Evolutionary conservation across 1,140 invertebrate genomes (phyloP).

Genomic region (Philaenus spumarius): DNA sequence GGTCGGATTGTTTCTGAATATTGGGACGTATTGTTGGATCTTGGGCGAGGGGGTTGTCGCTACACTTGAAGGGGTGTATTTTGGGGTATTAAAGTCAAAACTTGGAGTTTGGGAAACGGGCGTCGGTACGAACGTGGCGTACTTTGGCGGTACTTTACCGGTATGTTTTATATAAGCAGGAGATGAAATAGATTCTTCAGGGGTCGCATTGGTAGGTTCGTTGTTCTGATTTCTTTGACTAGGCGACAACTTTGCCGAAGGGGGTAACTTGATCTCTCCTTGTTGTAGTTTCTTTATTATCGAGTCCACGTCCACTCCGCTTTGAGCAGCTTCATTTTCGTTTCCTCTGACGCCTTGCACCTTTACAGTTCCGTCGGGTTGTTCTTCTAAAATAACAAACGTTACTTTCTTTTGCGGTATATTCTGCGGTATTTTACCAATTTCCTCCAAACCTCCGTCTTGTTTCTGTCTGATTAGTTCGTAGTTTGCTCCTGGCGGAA

Average conservation of each 20-base stretch:
- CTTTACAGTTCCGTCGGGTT: conserved; percentile 72
- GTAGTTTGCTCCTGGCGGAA: conserved; percentile 68
- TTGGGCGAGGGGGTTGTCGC: conserved; percentile 33
- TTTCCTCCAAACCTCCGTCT: conserved; percentile 61
- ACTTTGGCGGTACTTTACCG: conserved; percentile 31
- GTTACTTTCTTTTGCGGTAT: conserved; percentile 73
- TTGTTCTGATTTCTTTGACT: conserved; percentile 1
- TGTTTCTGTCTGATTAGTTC: conserved; percentile 66
- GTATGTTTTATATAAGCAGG: conserved; percentile 29
- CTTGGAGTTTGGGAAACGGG: conserved; percentile 22
- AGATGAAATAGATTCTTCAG: conserved; percentile 21
- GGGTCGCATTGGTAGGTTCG: conserved; percentile 12
- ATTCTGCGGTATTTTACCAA: conserved; percentile 52
- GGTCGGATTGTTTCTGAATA: conserved; percentile 33
- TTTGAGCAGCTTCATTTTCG: conserved; percentile 60
- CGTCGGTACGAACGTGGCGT: conserved; percentile 22
- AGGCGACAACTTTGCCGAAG: conserved; percentile 40
- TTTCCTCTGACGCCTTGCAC: conserved; percentile 70
- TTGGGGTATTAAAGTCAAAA: not conserved
- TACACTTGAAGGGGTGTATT: not conserved
- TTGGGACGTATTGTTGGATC: conserved; percentile 35
- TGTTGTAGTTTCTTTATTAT: conserved; percentile 73
- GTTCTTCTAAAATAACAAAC: conserved; percentile 77
- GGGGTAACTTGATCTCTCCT: conserved; percentile 70
- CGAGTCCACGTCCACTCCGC: conserved; percentile 62